A percentile compares a stretch with the other conserved stretches of the same genome.
phyloP scores from a whole-genome alignment of 2,888 invertebrate species.

The Trichogramma dendrolimi region DNA sequence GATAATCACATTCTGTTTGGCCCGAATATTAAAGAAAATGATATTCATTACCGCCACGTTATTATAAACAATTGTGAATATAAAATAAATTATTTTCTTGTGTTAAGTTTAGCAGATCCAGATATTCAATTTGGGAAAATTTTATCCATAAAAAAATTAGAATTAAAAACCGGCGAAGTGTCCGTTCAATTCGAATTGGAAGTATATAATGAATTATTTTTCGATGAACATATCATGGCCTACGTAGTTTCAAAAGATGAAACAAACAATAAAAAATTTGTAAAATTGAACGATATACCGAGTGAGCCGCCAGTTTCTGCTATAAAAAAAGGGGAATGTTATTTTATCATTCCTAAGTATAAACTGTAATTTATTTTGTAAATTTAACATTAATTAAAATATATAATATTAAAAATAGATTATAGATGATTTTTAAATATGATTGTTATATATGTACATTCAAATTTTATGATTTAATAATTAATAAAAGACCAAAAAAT shows the following conservation, averaged over 20 bases:
- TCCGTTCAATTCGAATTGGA: neutral
- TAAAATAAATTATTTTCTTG: slow-evolving; percentile 1
- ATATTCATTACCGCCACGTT: neutral
- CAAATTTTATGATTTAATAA: too few species aligned
- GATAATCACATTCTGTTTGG: slow-evolving; percentile 11
- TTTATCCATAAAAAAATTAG: neutral
- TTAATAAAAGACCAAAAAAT: too few species aligned
- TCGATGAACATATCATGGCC: neutral
- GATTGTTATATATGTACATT: too few species aligned
- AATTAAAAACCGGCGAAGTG: neutral
- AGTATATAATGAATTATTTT: neutral
- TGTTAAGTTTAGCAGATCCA: slow-evolving; percentile 1
- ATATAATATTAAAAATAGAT: too few species aligned
- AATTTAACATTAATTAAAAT: too few species aligned
- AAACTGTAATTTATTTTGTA: too few species aligned
- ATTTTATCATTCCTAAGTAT: too few species aligned
- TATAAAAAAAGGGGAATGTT: neutral
- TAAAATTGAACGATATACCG: slow-evolving; percentile 1
- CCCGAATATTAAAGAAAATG: neutral
- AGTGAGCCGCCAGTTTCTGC: neutral
- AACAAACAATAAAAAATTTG: neutral
- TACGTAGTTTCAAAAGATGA: neutral
- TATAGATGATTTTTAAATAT: too few species aligned
- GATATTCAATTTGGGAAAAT: slow-evolving; percentile 6
- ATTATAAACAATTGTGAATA: slow-evolving; percentile 4